Evolutionary conservation across 2,888 invertebrate species (phyloP), one percentile per base, ranked within the genome.

Genomic region (Tubulanus polymorphus): DNA sequence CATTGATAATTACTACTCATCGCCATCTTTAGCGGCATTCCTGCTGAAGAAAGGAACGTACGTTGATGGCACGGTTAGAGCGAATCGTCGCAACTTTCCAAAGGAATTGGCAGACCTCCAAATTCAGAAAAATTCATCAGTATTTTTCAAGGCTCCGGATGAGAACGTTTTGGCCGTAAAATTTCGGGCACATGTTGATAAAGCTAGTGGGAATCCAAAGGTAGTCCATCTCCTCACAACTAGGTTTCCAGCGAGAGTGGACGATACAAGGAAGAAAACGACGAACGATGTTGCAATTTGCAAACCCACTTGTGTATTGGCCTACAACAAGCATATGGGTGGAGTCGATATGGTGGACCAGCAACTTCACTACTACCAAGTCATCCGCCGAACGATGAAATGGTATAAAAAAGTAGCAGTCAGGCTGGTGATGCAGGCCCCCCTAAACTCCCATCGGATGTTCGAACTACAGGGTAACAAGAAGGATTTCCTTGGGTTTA

Each of bases 251-350:
- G 18, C 41, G 6, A 41, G 20, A 5, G 15, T 41, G 18, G 41
- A 5, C 6, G 6, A 5, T 3, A 8, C 20, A 20, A 23, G 41
- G 5, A 41, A 41, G 23, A 41, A 15, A 15, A 23, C 18, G 20
- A 41, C 20, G 15, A 5, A 41, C 6, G 41, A 15, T 15, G 15
- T 20, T 23, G 3, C 15, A 8, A 41, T 41, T 23, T 20, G 5
- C 18, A 41, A 41, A 23, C 41, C 41, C 6, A 41, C 20, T 15
- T 41, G 41, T 41, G 23, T 41, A 18, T 23, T 41, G 41, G 5
- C 41, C 41, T 41, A 41, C 41, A 41, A 41, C 15, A 41, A 41
- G 23, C 41, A 41, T 5, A 41, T 41, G 41, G 41, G 41, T 5
- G 41, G 41, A 8, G 41, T 41, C 18, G 41, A 41, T 15, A 41